Evolutionary conservation across 2,797 vertebrate species (phyloP).

Genomic region (Eospalax fontanierii): DNA sequence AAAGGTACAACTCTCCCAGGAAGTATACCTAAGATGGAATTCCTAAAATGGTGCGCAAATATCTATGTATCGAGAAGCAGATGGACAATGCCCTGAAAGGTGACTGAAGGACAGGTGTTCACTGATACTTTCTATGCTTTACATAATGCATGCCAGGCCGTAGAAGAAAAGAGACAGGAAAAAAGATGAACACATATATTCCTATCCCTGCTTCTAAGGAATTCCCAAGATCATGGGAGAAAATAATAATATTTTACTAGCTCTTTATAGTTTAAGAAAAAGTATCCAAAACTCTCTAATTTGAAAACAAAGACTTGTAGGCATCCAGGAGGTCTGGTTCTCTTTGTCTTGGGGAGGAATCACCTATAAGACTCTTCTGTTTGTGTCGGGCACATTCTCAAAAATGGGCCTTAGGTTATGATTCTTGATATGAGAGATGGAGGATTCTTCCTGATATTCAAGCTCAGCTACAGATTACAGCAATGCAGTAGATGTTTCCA

Average conservation of each 20-base stretch:
- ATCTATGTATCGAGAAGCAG: neutral
- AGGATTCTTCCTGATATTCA: neutral
- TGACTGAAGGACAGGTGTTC: neutral
- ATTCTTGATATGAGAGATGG: neutral
- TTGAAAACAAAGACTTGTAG: neutral
- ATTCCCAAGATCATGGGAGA: neutral
- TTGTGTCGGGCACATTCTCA: no score
- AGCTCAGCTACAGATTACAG: neutral
- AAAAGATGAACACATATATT: neutral
- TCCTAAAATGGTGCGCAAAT: neutral
- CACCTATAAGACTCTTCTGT: neutral
- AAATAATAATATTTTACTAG: neutral
- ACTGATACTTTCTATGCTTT: constrained; percentile 24
- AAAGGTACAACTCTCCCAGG: neutral
- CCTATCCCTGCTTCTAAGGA: constrained; percentile 34
- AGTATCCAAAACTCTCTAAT: neutral
- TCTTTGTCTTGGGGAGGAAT: neutral
- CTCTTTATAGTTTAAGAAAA: constrained; percentile 27
- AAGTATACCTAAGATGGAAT: neutral
- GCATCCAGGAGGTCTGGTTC: neutral
- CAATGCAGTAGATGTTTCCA: neutral
- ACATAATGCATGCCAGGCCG: neutral
- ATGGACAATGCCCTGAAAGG: neutral
- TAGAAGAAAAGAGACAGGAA: neutral
- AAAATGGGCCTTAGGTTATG: neutral